phyloP scores from a whole-genome alignment of 1,140 invertebrate genomes.

The Zaprionus nigranus region DNA sequence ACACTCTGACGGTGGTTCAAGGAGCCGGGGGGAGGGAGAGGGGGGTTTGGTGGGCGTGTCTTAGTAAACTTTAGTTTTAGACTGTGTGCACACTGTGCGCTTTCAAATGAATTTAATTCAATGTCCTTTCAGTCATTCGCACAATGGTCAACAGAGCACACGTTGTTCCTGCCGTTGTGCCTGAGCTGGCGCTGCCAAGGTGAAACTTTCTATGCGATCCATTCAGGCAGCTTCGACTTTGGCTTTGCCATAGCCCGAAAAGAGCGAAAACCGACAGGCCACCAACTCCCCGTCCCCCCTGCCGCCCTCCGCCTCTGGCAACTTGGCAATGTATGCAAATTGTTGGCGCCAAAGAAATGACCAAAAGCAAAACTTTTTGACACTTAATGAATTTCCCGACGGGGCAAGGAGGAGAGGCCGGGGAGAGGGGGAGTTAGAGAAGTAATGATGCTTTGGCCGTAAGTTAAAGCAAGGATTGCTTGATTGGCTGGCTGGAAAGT shows the following conservation, averaged over 20 bases:
- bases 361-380: slow-evolving; percentile 79
- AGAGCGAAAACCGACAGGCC: slow-evolving; percentile 24
- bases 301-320: not conserved
- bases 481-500: slow-evolving; percentile 71
- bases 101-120: slow-evolving; percentile 82
- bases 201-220: slow-evolving; percentile 65
- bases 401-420: too few species aligned
- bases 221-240: slow-evolving; percentile 59
- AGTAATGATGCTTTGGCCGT: not conserved
- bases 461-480: slow-evolving; percentile 43
- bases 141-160: slow-evolving; percentile 57
- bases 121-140: slow-evolving; percentile 78
- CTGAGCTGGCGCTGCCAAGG: slow-evolving; percentile 52
- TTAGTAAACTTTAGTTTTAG: slow-evolving; percentile 72
- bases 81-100: slow-evolving; percentile 57
- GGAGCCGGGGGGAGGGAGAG: not conserved
- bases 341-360: slow-evolving; percentile 57
- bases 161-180: slow-evolving; percentile 52
- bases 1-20: not conserved
- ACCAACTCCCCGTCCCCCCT: not conserved
- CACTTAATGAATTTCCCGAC: slow-evolving; percentile 72
- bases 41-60: not conserved
- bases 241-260: slow-evolving; percentile 51
- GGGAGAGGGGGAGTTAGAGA: not conserved
- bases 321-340: slow-evolving; percentile 72